A percentile compares a stretch with the other conserved stretches of the same genome.
phyloP scores from a whole-genome alignment of 2,113 vertebrate species.

The Rhegmatorhina hoffmannsi region DNA sequence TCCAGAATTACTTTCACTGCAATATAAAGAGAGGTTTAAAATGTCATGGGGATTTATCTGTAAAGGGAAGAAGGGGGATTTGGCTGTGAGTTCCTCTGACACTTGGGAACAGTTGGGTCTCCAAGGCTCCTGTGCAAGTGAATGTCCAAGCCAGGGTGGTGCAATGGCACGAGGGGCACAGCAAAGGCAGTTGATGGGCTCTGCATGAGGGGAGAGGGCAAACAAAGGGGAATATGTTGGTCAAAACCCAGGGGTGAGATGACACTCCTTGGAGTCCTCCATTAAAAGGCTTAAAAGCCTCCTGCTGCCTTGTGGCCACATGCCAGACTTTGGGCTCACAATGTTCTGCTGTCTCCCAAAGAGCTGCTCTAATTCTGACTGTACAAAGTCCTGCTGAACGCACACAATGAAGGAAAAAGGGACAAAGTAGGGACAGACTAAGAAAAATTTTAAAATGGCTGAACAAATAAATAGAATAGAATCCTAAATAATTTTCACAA shows the following conservation, averaged over 20 bases:
- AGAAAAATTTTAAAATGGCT: background rate
- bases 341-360: background rate
- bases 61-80: background rate
- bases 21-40: background rate
- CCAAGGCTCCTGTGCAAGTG: background rate
- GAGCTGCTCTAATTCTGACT: background rate
- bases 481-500: background rate
- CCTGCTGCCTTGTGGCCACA: background rate
- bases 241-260: background rate
- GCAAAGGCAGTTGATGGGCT: background rate
- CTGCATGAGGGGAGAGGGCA: background rate
- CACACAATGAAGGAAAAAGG: background rate
- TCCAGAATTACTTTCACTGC: background rate
- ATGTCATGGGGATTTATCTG: background rate
- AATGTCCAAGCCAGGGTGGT: accelerated
- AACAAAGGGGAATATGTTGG: background rate
- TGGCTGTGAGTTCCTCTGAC: background rate
- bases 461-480: background rate
- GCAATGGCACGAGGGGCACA: background rate
- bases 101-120: background rate
- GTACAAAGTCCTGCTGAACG: background rate
- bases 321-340: background rate
- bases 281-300: background rate
- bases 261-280: background rate
- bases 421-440: background rate